phyloP scores from a whole-genome alignment of 1,140 invertebrate genomes.

The Potamilus streckersoni region DNA sequence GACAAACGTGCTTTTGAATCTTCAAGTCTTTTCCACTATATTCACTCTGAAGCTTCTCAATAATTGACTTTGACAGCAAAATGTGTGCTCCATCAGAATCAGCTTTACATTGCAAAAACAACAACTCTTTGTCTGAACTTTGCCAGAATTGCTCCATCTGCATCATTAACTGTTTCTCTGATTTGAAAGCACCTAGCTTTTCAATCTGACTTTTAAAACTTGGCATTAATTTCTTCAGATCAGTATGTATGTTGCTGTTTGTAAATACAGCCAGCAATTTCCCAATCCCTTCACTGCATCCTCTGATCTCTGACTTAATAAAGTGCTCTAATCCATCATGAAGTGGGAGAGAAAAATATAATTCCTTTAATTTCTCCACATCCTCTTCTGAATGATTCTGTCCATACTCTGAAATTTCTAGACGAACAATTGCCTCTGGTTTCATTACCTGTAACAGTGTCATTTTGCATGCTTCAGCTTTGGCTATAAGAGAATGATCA shows the following conservation, averaged over 20 bases:
- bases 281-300: too few species aligned
- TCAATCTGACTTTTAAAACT: constrained; percentile 1
- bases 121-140: constrained; percentile 1
- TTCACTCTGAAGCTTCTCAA: constrained; percentile 1
- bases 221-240: not conserved
- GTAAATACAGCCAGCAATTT: constrained; percentile 12
- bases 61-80: constrained; percentile 13
- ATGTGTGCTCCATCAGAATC: constrained; percentile 16
- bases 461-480: constrained; percentile 3
- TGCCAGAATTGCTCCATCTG: constrained; percentile 14
- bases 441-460: constrained; percentile 4
- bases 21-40: too few species aligned
- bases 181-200: constrained; percentile 32
- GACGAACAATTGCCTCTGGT: constrained; percentile 16
- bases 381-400: not conserved
- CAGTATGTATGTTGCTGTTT: constrained; percentile 14
- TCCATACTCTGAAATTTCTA: not conserved
- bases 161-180: constrained; percentile 24
- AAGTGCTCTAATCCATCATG: constrained; percentile 7
- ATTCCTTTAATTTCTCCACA: not conserved
- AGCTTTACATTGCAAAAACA: constrained; percentile 27
- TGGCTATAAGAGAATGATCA: not conserved
- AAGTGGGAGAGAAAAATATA: constrained; percentile 16
- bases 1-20: constrained; percentile 28
- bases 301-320: too few species aligned